phyloP scores from a whole-genome alignment of 2,113 vertebrate genomes.

The Lutjanus erythropterus region DNA sequence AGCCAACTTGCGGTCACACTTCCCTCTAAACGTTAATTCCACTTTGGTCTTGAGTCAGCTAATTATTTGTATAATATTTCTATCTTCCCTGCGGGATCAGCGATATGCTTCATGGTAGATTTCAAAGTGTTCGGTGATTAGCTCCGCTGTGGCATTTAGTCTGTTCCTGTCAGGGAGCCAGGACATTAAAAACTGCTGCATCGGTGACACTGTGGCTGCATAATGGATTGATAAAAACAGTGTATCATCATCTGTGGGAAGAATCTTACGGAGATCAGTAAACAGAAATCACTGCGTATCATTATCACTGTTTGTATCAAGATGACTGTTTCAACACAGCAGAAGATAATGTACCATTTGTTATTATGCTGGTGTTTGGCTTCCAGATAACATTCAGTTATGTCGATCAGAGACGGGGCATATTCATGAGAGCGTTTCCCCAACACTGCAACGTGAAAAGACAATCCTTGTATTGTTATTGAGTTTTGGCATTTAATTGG shows the following conservation, averaged over 20 bases:
- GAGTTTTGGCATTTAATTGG: conserved; percentile 23
- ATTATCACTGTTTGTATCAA: background rate
- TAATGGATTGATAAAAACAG: background rate
- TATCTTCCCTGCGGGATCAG: conserved; percentile 4
- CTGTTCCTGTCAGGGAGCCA: conserved; percentile 19
- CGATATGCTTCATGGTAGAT: conserved; percentile 9
- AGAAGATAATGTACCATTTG: background rate
- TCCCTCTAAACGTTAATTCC: background rate
- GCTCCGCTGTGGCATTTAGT: conserved; percentile 18
- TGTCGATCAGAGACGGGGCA: background rate
- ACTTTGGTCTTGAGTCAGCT: background rate
- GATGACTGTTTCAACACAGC: background rate
- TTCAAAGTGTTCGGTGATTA: conserved; percentile 13
- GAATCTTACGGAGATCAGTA: background rate
- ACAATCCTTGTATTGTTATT: conserved; percentile 21
- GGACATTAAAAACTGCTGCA: conserved; percentile 9
- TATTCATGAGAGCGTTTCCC: background rate
- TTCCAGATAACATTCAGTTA: background rate
- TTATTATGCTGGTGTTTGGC: background rate
- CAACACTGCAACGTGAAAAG: conserved; percentile 26
- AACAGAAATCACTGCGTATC: background rate
- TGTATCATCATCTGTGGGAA: background rate
- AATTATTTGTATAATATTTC: conserved; percentile 18
- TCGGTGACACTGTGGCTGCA: background rate
- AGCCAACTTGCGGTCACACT: background rate